Conservation (phyloP, 1,140 invertebrate genomes). For the Lineus longissimus region DNA sequence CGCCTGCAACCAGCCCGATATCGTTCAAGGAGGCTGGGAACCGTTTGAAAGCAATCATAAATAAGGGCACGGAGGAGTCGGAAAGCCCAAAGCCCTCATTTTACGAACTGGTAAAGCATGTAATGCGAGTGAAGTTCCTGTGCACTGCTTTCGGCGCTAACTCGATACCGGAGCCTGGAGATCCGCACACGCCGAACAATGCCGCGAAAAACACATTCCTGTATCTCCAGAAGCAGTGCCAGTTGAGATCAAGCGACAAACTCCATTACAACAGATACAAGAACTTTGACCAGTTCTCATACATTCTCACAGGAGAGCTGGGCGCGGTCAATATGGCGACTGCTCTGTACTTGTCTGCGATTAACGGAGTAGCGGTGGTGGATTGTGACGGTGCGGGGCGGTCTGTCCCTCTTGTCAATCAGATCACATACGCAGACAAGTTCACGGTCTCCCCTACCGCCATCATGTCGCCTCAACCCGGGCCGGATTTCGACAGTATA, state of each 20-base stretch:
- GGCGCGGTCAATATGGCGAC: constrained; percentile 3
- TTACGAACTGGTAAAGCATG: constrained; percentile 2
- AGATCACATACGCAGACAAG: constrained; percentile 6
- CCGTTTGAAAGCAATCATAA: too few relatives aligned
- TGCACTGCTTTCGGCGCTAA: neutral
- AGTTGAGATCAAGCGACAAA: neutral
- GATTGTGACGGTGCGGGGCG: constrained; percentile 3
- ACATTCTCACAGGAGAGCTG: constrained; percentile 3
- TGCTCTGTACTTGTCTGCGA: neutral
- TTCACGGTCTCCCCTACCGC: neutral
- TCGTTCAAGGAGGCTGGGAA: too few relatives aligned
- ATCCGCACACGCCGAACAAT: constrained; percentile 3
- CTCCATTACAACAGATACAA: neutral
- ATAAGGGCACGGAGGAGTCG: too few relatives aligned
- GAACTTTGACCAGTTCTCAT: neutral
- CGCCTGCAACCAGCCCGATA: neutral
- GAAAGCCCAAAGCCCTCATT: neutral
- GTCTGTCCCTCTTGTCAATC: neutral
- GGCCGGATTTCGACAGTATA: neutral
- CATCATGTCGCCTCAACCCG: neutral
- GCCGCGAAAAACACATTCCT: neutral
- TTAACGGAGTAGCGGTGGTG: neutral
- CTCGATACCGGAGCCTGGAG: neutral
- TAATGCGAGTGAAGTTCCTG: constrained; percentile 4
- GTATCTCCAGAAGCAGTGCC: constrained; percentile 1